phyloP scores from a whole-genome alignment of 2,888 invertebrate genomes.

The Stratiomys singularior region DNA sequence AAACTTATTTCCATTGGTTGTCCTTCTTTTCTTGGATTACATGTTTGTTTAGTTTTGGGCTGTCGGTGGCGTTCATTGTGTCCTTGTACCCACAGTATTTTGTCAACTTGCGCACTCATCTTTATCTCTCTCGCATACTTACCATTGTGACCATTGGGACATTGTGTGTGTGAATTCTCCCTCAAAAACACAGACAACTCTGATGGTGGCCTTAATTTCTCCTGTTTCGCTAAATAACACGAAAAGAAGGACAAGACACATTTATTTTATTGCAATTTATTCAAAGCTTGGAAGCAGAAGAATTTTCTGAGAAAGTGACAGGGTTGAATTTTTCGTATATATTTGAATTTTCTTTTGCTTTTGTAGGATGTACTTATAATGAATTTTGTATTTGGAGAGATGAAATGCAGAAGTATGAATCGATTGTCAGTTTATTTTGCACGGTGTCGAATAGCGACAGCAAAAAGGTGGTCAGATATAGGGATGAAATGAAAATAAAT shows the following conservation, averaged over 20 bases:
- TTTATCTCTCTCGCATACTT: no score
- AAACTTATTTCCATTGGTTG: not conserved
- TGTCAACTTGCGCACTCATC: no score
- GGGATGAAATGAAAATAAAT: not conserved
- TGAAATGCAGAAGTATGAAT: no score
- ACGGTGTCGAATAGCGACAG: no score
- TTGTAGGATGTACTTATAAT: no score
- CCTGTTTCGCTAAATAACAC: conserved; percentile 24
- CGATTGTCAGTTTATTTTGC: no score
- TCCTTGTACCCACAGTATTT: not conserved
- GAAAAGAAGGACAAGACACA: conserved; percentile 31
- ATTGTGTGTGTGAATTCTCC: not conserved
- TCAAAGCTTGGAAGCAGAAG: not conserved
- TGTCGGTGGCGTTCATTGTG: not conserved
- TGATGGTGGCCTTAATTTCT: not conserved
- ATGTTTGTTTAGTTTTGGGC: no score
- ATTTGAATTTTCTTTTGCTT: not conserved
- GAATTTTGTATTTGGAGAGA: no score
- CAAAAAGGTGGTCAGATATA: no score
- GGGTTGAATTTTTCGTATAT: not conserved
- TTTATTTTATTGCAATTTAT: not conserved
- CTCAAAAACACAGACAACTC: not conserved
- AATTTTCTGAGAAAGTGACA: not conserved
- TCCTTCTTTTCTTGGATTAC: not conserved
- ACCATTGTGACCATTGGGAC: no score